These are phyloP conservation scores for Drosophila funebris DNA, from an alignment of 1,140 invertebrate species.

Conservation along the genomic window DNA sequence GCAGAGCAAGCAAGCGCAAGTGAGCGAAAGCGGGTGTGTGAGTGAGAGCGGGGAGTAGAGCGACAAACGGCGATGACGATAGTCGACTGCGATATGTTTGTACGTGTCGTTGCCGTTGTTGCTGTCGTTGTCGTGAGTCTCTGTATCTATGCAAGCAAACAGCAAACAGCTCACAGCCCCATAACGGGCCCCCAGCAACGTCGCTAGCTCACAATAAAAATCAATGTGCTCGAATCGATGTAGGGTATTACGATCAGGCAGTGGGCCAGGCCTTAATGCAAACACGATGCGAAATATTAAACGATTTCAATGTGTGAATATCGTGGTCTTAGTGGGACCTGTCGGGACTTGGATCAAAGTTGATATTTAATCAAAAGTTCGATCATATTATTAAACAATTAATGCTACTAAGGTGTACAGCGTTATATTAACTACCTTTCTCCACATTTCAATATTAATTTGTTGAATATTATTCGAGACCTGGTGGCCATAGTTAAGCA, in stretches of 20 bases:
- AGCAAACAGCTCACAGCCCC: constrained; percentile 31
- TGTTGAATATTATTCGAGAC: too few species aligned
- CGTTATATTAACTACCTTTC: too few species aligned
- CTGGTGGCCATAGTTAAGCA: too few species aligned
- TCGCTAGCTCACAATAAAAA: constrained; percentile 24
- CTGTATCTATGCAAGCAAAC: constrained; percentile 52
- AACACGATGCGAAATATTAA: constrained; percentile 33
- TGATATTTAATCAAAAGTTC: neutral
- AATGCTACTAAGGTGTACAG: too few species aligned
- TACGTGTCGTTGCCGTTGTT: constrained; percentile 30
- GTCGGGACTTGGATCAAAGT: neutral
- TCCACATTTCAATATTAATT: too few species aligned
- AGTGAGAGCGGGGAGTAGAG: neutral
- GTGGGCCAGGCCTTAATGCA: constrained; percentile 38
- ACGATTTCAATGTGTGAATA: constrained; percentile 23
- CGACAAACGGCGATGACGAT: constrained; percentile 11
- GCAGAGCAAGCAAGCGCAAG: constrained; percentile 4
- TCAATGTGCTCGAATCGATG: constrained; percentile 18
- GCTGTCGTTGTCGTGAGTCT: constrained; percentile 23
- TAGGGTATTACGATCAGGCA: constrained; percentile 44
- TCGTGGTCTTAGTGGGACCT: constrained; percentile 2
- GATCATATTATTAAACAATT: neutral
- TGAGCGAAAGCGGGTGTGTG: neutral
- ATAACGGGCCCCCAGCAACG: constrained; percentile 36
- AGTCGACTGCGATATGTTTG: constrained; percentile 45